Evolutionary conservation across 1,140 invertebrate species (phyloP).

Genomic region (Wasmannia auropunctata): DNA sequence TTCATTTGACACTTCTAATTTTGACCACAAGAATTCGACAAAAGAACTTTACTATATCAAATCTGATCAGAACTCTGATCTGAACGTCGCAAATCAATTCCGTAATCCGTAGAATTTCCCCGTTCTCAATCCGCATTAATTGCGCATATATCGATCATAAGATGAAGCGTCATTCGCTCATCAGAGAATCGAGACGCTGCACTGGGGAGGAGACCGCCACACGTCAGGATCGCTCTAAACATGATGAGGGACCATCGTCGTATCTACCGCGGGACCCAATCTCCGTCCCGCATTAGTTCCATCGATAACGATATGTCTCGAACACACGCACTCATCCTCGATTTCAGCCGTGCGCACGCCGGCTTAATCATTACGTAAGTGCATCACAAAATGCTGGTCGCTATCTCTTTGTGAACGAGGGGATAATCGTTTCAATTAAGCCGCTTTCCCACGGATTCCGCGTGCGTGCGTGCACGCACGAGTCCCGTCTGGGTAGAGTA

Average conservation of each 20-base stretch:
- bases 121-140: background rate
- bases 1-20: too few relatives aligned
- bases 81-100: too few relatives aligned
- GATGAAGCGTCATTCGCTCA: background rate
- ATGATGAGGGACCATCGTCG: constrained; percentile 49
- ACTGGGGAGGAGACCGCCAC: background rate
- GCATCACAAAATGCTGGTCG: constrained; percentile 73
- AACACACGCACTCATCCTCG: constrained; percentile 38
- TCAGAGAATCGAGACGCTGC: constrained; percentile 37
- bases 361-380: constrained; percentile 71
- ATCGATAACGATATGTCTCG: constrained; percentile 65
- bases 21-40: too few relatives aligned
- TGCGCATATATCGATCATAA: constrained; percentile 42
- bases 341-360: constrained; percentile 16
- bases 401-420: constrained; percentile 71
- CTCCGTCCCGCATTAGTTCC: constrained; percentile 73
- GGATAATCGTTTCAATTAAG: constrained; percentile 72
- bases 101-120: background rate
- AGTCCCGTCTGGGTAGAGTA: constrained; percentile 4
- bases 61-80: too few relatives aligned
- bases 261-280: constrained; percentile 55
- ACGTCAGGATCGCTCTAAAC: background rate
- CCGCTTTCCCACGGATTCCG: constrained; percentile 67
- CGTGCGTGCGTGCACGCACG: background rate
- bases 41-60: too few relatives aligned